Base-by-base conservation (phyloP, 2,888 invertebrate genomes). In the Eubasilissa splendida region DNA sequence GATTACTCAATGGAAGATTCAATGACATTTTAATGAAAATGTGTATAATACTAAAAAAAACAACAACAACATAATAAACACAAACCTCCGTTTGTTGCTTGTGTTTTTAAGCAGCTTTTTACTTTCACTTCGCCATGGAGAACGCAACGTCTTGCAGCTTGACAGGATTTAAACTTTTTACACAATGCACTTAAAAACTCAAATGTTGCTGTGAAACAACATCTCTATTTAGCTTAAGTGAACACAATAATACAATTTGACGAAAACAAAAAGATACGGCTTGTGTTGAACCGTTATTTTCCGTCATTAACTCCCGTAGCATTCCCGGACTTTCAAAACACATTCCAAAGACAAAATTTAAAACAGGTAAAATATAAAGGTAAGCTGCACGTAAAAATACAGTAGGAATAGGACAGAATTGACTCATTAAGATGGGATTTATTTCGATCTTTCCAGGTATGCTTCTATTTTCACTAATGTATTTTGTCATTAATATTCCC, bases 281-380 rank as follows among this genome's bases (percentile, higher is more conserved):
- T 50, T 14, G 10, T 4, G 14, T 53, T 53, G 71, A 54, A 71
- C 71, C 71, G 71, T 71, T 71, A 71, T 54, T 56, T 54, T 14
- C 70, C 54, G 70, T 70, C 54, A 70, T 70, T 70, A 53, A 9
- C 52, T 70, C 54, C 54, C 54, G 54, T 54, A 70, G 70, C 53
- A 70, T 54, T 14, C 54, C 12, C 54, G 54, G 54, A 70, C 56
- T 71, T 71, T 71, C 71, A 71, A 71, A 71, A 56, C 71, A 71
- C 71, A 71, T 71, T 71, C 71, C 71, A 71, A 71, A 71, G 71
- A 71, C 56, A 71, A 71, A 71, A 7, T 54, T 56, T 54, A 71
- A 56, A 71, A 71, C 71, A 71, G 54, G 54, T 71, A 71, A 71
- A 71, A 56, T 54, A 71, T n/a, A 22, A 54, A 31, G 22, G 71